Evolutionary conservation across 2,888 invertebrate genomes (phyloP), one percentile per base, ranked within the genome.

Genomic region (Phengaris alcon): DNA sequence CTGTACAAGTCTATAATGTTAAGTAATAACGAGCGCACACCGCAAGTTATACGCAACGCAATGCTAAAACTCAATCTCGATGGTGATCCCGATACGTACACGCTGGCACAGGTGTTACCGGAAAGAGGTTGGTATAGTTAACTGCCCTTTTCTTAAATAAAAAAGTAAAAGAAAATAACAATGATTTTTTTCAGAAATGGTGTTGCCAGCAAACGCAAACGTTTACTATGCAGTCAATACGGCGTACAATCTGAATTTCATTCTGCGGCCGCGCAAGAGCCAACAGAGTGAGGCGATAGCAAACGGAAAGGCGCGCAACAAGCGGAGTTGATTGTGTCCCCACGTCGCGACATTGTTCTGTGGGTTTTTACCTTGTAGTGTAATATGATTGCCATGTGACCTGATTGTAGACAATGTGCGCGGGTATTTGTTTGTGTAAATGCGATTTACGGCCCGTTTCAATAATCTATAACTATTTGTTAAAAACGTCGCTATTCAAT

Each of bases 191-290:
- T 80, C 95, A 95, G 99, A 99, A 94, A 96, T 99, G 95, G 95
- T 98, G 82, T 95, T 99, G 81, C 99, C 99, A 46, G 95, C 96
- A 75, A 97, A 97, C 86, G 98, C 98, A 2, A 99, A 99, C 90
- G 99, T 99, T n/a, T 99, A 98, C 91, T 99, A 99, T 89, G 99
- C 99, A 74, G 97, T 99, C 51, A 98, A 98, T 87, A 98, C 98
- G 75, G 97, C 97, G 75, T 97, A 96, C 87, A 98, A 98, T 90
- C 94, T 98, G 78, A 98, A 98, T 88, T 98, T 98, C 87, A 97
- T 98, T 80, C 90, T 98, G 83, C 95, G 98, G 78, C 96, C 96
- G 79, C 96, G 97, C 83, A 95, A 94, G 83, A 77, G 85, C 73
- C 84, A 82, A 76, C 83, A 81, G 72, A 76, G 84, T 46, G 91